phyloP scores from a whole-genome alignment of 2,888 invertebrate genomes.

The Ormyrus pomaceus region DNA sequence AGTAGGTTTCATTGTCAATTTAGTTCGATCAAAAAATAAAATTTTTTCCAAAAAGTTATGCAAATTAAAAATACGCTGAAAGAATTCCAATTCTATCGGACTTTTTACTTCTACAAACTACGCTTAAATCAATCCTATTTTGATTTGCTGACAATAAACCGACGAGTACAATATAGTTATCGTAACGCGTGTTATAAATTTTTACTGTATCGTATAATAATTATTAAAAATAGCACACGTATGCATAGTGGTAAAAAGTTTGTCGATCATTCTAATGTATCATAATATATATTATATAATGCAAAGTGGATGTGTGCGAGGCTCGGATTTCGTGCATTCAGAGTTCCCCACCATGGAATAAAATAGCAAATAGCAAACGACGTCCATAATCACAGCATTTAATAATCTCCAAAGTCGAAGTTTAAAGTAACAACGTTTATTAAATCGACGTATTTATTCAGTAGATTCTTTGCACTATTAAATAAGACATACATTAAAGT shows the following conservation, averaged over 20 bases:
- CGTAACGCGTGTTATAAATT: slow-evolving; percentile 9
- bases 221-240: slow-evolving; percentile 6
- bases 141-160: slow-evolving; percentile 37
- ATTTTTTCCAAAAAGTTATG: background rate
- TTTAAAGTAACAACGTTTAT: slow-evolving; percentile 29
- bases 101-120: slow-evolving; percentile 20
- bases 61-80: background rate
- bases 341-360: slow-evolving; percentile 11
- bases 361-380: slow-evolving; percentile 23
- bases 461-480: background rate
- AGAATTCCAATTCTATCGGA: slow-evolving; percentile 30
- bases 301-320: slow-evolving; percentile 38
- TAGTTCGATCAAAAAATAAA: slow-evolving; percentile 20
- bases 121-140: slow-evolving; percentile 27
- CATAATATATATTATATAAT: slow-evolving; percentile 23
- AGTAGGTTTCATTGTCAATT: slow-evolving; percentile 9
- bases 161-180: slow-evolving; percentile 30
- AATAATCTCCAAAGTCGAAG: slow-evolving; percentile 23
- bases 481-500: slow-evolving; percentile 21
- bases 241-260: slow-evolving; percentile 24
- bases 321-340: slow-evolving; percentile 25
- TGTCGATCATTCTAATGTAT: background rate
- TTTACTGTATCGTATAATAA: slow-evolving; percentile 8
- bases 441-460: slow-evolving; percentile 11
- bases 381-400: slow-evolving; percentile 38